Percentiles rank a stretch among this genome's conserved stretches.
Conservation (phyloP, 2,888 invertebrate genomes). For the Periphyllus acericola region DNA sequence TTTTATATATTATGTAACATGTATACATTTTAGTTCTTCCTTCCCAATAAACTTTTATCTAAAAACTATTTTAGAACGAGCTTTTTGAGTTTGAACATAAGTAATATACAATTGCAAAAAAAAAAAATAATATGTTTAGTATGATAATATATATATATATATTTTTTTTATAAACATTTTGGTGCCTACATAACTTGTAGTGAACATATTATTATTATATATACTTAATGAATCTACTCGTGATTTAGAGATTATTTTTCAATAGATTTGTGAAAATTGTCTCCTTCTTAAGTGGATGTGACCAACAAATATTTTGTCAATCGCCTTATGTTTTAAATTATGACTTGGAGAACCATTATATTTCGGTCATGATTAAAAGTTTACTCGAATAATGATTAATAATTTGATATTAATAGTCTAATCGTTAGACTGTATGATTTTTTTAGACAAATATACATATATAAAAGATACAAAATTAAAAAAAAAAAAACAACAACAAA, state of each 20-base stretch:
- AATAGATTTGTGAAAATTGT: not conserved
- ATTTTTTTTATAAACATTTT: constrained; percentile 14
- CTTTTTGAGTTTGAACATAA: constrained; percentile 23
- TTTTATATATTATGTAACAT: not conserved
- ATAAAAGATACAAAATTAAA: not conserved
- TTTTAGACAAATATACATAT: constrained; percentile 31
- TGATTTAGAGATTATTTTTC: not conserved
- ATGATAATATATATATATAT: constrained; percentile 28
- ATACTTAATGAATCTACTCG: not conserved
- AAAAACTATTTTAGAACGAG: constrained; percentile 30
- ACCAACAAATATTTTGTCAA: constrained; percentile 16
- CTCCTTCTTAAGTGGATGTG: not conserved
- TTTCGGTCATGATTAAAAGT: not conserved
- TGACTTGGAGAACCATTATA: not conserved
- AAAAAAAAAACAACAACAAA: constrained; percentile 25
- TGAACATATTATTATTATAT: not conserved
- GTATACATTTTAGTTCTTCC: constrained; percentile 16
- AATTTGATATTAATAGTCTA: not conserved
- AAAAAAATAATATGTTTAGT: not conserved
- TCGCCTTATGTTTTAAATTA: not conserved
- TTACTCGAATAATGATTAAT: constrained; percentile 10
- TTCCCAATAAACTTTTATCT: constrained; percentile 15
- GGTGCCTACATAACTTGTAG: constrained; percentile 16
- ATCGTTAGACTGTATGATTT: constrained; percentile 42
- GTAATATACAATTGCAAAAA: not conserved